A percentile compares a stretch with the other conserved stretches of the same genome.
Conservation (phyloP, 2,888 invertebrate species). For the Pogonocherus hispidulus region DNA sequence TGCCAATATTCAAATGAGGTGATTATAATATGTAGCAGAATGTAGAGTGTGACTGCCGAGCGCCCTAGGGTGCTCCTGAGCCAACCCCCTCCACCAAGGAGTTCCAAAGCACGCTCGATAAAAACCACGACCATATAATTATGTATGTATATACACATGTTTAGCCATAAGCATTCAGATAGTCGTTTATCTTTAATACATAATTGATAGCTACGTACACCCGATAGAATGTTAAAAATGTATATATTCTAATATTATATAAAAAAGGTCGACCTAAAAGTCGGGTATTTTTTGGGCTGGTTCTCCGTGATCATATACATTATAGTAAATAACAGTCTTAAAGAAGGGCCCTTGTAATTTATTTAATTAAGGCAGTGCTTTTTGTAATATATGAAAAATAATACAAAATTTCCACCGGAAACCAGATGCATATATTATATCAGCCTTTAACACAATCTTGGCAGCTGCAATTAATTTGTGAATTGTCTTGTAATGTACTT, state of each 20-base stretch:
- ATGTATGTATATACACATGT: constrained; percentile 69
- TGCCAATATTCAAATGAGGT: constrained; percentile 64
- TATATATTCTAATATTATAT: constrained; percentile 60
- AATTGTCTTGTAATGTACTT: background rate
- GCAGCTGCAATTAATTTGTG: background rate
- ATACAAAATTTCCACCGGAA: constrained; percentile 4
- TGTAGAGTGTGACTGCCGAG: constrained; percentile 64
- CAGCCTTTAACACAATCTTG: background rate
- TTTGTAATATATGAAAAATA: constrained; percentile 32
- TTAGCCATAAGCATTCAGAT: constrained; percentile 69
- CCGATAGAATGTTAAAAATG: constrained; percentile 69
- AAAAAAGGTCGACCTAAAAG: constrained; percentile 46
- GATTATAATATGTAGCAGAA: constrained; percentile 64
- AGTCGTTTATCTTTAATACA: constrained; percentile 70
- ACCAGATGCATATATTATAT: constrained; percentile 21
- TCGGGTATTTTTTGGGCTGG: constrained; percentile 54
- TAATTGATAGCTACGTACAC: constrained; percentile 69
- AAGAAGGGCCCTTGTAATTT: constrained; percentile 57
- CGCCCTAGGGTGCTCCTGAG: constrained; percentile 57
- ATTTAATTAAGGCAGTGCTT: constrained; percentile 55
- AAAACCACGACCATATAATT: constrained; percentile 69
- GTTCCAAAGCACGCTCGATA: constrained; percentile 63
- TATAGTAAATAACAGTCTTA: constrained; percentile 60
- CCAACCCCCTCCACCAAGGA: constrained; percentile 53
- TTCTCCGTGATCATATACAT: constrained; percentile 59